A percentile compares a stretch with the other conserved stretches of the same genome.
phyloP scores from a whole-genome alignment of 64 coral and sea anemone genomes.

The Porites lutea region DNA sequence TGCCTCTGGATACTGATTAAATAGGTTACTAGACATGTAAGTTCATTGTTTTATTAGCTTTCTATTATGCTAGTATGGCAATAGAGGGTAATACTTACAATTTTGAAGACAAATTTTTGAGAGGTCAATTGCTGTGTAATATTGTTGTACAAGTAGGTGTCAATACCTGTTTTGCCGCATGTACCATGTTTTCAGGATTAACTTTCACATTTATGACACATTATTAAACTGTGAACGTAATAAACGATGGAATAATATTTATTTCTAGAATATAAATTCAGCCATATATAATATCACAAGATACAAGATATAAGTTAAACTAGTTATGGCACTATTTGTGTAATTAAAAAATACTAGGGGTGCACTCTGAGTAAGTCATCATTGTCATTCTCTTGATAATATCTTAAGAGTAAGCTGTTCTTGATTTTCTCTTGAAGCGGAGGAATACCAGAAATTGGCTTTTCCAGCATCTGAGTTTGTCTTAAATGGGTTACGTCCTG shows the following conservation, averaged over 20 bases:
- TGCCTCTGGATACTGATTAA: too few species aligned
- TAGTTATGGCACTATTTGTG: neutral
- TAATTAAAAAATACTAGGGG: neutral
- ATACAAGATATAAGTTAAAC: neutral
- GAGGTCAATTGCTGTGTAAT: neutral
- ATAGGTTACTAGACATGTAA: constrained; percentile 24
- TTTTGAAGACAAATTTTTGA: neutral
- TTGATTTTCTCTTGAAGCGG: constrained; percentile 31
- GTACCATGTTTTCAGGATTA: constrained; percentile 7
- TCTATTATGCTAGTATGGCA: neutral
- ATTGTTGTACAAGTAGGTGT: too few species aligned
- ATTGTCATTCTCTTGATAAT: neutral
- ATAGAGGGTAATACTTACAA: neutral
- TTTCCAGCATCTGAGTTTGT: constrained; percentile 57
- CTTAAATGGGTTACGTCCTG: constrained; percentile 23
- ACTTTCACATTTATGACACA: neutral
- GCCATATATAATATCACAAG: neutral
- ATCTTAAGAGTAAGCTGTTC: constrained; percentile 23
- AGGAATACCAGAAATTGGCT: constrained; percentile 50
- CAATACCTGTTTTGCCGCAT: neutral
- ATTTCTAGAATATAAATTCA: neutral
- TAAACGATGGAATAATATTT: neutral
- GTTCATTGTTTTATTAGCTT: neutral
- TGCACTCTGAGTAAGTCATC: constrained; percentile 17
- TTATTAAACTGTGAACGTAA: neutral